Base-by-base conservation (phyloP, 2,888 invertebrate species). In the Labia minor region DNA sequence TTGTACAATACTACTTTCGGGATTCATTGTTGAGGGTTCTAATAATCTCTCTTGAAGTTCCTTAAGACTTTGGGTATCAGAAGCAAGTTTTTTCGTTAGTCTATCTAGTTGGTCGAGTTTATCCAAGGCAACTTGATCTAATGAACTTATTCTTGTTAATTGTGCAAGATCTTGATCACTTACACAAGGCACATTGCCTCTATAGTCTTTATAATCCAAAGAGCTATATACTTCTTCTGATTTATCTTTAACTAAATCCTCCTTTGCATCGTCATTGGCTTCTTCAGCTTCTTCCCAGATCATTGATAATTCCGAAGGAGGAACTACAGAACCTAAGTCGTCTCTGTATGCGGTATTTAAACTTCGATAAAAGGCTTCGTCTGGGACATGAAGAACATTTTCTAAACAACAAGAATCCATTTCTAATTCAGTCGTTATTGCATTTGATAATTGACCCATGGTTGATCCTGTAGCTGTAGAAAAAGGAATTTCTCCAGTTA, bases 271-370 rank as follows among this genome's bases (percentile, higher is more conserved):
- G 62, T 84, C 83, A 70, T 87, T 87, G 21, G 79, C 78, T 72
- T 91, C 90, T 77, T 90, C 90, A 11, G 88, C 86, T 72, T 89
- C 89, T 77, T 91, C 91, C 87, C 91, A 90, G 72, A 92, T 92
- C 88, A 92, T 90, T 70, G 87, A 90, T 71, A 92, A 79, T 72
- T 91, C 89, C 65, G 88, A 88, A 69, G 84, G 80, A 67, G 87
- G 85, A 70, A 86, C 82, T 18, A 86, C 84, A 18, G 82, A 80
- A 61, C 77, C 87, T 68, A 88, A 79, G 74, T 90, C 90, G 71
- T 92, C 91, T 66, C 92, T 82, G 76, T 92, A 92, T 61, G 91
- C 91, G 78, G 90, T 90, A 78, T 93, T 93, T 63, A 93, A 80
- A 74, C 90, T 92, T 72, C 89, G 86, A 77, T 93, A 93, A 77